phyloP scores from a whole-genome alignment of 2,888 invertebrate genomes.

The Tuta absoluta region DNA sequence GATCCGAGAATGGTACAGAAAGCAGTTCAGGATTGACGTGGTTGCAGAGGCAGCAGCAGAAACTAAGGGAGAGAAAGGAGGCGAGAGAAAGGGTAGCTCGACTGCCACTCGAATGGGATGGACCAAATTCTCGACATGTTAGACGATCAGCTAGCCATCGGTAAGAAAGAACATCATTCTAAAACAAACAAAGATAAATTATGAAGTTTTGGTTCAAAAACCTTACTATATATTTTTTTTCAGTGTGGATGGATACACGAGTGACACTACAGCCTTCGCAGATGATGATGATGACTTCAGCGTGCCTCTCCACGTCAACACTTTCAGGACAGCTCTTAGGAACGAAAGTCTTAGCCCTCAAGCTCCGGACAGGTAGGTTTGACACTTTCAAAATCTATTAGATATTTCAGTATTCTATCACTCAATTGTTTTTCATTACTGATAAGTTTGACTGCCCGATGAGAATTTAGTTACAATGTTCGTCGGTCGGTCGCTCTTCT shows the following conservation, averaged over 20 bases:
- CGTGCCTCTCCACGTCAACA: slow-evolving; percentile 86
- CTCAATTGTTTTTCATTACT: too few species aligned
- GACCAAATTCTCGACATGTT: slow-evolving; percentile 69
- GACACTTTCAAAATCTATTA: neutral
- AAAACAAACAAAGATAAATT: too few species aligned
- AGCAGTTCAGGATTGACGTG: slow-evolving; percentile 84
- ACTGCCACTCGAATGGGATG: slow-evolving; percentile 84
- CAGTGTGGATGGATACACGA: slow-evolving; percentile 88
- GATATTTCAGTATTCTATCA: too few species aligned
- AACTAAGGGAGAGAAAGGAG: slow-evolving; percentile 88
- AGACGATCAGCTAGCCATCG: slow-evolving; percentile 78
- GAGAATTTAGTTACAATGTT: too few species aligned
- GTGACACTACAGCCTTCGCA: slow-evolving; percentile 89
- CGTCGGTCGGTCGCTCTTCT: too few species aligned
- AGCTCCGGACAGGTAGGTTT: slow-evolving; percentile 71
- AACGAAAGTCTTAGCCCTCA: slow-evolving; percentile 71
- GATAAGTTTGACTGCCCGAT: too few species aligned
- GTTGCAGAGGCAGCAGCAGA: slow-evolving; percentile 91
- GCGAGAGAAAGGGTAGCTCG: slow-evolving; percentile 87
- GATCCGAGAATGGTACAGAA: slow-evolving; percentile 67
- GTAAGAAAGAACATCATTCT: slow-evolving; percentile 43
- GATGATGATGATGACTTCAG: slow-evolving; percentile 88
- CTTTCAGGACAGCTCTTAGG: slow-evolving; percentile 64
- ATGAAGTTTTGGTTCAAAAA: too few species aligned
- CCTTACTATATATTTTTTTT: slow-evolving; percentile 32